Percentiles rank a stretch among this genome's conserved stretches.
phyloP scores from a whole-genome alignment of 1,140 invertebrate species.

The Archegozetes longisetosus region DNA sequence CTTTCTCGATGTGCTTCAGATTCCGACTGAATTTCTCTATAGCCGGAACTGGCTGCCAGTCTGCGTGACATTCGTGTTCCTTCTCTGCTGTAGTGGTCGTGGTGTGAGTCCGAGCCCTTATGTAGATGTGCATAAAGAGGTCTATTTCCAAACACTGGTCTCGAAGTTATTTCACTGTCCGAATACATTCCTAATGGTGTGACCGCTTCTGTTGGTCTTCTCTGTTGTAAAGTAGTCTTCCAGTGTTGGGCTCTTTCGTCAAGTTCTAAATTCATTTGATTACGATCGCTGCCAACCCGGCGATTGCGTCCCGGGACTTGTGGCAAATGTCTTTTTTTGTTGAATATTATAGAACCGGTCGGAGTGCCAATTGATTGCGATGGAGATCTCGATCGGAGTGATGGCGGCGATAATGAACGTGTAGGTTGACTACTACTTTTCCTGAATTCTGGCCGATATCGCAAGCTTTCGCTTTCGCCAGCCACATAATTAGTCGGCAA shows the following conservation, averaged over 20 bases:
- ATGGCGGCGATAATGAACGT: slow-evolving; percentile 12
- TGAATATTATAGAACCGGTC: slow-evolving; percentile 26
- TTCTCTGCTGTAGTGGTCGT: neutral
- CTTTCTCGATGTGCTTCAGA: neutral
- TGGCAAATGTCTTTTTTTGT: slow-evolving; percentile 81
- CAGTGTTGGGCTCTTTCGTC: neutral
- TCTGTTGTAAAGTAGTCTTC: neutral
- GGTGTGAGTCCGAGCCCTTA: neutral
- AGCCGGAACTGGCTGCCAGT: neutral
- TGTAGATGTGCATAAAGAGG: slow-evolving; percentile 8
- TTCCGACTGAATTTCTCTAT: neutral
- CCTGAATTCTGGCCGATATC: slow-evolving; percentile 23
- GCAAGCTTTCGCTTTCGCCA: neutral
- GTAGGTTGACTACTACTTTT: slow-evolving; percentile 13
- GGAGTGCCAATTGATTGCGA: slow-evolving; percentile 1
- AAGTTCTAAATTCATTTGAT: neutral
- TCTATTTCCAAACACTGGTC: slow-evolving; percentile 12
- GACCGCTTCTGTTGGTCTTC: neutral
- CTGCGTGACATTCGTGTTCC: neutral
- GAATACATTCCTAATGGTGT: slow-evolving; percentile 19
- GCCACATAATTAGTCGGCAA: neutral
- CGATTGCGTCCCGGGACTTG: slow-evolving; percentile 54
- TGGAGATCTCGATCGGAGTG: neutral
- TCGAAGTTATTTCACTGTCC: slow-evolving; percentile 20
- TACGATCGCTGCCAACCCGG: neutral